phyloP scores from a whole-genome alignment of 2,888 invertebrate species.

The Metellina segmentata region DNA sequence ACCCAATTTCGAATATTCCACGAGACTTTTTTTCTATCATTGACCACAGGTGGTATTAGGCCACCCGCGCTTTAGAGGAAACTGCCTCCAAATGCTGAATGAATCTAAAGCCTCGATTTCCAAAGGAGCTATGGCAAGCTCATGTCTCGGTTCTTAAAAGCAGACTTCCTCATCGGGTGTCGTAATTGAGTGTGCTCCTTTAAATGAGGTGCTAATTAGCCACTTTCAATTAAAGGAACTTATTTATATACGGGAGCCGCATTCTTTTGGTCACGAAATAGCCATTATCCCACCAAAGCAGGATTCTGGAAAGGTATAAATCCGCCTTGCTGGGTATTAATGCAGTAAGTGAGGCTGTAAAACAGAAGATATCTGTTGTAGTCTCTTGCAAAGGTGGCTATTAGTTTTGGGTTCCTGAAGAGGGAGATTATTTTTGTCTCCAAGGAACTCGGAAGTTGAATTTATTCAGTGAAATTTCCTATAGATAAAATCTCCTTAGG shows the following conservation, averaged over 20 bases:
- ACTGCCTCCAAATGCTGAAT: conserved; percentile 13
- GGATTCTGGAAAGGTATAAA: neutral
- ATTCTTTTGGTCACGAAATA: neutral
- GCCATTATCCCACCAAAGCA: neutral
- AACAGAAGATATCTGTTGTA: neutral
- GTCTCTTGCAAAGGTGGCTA: neutral
- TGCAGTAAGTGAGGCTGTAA: neutral
- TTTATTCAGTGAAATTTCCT: too few relatives aligned
- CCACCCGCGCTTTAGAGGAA: conserved; percentile 24
- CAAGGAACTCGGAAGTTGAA: too few relatives aligned
- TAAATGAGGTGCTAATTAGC: conserved; percentile 48
- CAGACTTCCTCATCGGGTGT: conserved; percentile 59
- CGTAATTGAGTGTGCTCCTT: conserved; percentile 29
- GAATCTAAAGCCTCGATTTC: neutral
- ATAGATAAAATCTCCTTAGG: too few relatives aligned
- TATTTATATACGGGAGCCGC: conserved; percentile 3
- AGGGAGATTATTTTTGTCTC: too few relatives aligned
- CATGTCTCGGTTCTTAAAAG: neutral
- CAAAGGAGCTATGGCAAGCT: conserved; percentile 28
- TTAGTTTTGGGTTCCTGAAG: too few relatives aligned
- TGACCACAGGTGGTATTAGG: neutral
- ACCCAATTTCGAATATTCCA: neutral
- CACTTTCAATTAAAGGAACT: conserved; percentile 12
- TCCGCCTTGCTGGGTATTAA: too few relatives aligned
- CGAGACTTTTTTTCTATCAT: neutral